phyloP scores from a whole-genome alignment of 2,797 vertebrate species.

The Limnodromus scolopaceus region DNA sequence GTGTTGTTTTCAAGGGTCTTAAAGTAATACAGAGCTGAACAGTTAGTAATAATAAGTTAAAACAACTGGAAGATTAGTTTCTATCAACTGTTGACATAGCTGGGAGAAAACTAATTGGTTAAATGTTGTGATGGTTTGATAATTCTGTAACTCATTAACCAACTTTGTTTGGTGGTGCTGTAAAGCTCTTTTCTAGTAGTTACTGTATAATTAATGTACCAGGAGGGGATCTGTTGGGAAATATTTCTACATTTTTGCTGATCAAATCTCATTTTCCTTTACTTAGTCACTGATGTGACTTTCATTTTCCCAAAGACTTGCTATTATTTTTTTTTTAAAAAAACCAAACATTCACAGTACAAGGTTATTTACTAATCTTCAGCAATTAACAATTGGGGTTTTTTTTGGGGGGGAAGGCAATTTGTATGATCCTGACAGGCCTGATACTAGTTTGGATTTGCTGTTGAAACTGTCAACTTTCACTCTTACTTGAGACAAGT shows the following conservation, averaged over 20 bases:
- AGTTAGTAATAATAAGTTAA: not conserved
- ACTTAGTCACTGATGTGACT: not conserved
- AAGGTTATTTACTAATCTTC: not conserved
- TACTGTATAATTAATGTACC: not conserved
- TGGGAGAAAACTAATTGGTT: not conserved
- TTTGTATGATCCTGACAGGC: not conserved
- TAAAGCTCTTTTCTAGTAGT: not conserved
- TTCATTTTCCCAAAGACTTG: not conserved
- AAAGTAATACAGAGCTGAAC: not conserved
- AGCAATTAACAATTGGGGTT: not conserved
- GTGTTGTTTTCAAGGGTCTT: not conserved
- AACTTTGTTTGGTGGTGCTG: not conserved
- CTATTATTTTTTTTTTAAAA: not conserved
- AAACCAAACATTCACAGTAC: not conserved
- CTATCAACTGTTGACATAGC: not conserved
- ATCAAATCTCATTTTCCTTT: not conserved
- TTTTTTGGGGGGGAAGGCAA: not conserved
- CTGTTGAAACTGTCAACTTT: not conserved
- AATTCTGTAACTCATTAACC: not conserved
- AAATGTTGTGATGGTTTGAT: not conserved
- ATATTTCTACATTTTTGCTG: not conserved
- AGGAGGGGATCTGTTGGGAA: not conserved
- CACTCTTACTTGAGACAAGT: not conserved
- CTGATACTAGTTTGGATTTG: not conserved
- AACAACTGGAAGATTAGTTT: not conserved